Evolutionary conservation across 2,888 invertebrate genomes (phyloP).

Genomic region (Drosophila sordidula): DNA sequence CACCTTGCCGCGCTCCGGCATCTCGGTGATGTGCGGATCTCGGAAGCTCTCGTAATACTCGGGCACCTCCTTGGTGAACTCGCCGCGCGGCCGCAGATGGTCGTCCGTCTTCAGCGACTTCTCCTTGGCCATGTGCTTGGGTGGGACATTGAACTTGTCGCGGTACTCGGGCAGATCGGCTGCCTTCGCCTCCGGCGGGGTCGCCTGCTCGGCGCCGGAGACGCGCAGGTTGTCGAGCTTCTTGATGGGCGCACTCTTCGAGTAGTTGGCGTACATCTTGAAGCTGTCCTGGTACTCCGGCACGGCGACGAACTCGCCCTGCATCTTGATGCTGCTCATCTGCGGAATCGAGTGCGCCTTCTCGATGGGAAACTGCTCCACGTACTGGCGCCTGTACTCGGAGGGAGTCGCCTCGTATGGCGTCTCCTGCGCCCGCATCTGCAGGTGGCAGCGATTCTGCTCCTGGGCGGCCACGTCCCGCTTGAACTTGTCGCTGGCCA

Average conservation of each 20-base stretch:
- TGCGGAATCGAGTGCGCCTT: constrained; percentile 85
- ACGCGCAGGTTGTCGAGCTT: constrained; percentile 83
- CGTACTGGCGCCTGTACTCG: constrained; percentile 83
- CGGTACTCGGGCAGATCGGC: constrained; percentile 80
- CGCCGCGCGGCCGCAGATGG: constrained; percentile 80
- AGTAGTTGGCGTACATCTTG: constrained; percentile 83
- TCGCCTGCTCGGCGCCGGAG: constrained; percentile 73
- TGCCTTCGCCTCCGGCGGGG: constrained; percentile 11
- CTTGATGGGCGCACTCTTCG: constrained; percentile 84
- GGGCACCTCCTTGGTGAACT: constrained; percentile 83
- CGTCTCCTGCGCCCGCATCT: constrained; percentile 66
- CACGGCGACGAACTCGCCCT: constrained; percentile 82
- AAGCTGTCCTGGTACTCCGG: constrained; percentile 84
- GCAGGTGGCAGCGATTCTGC: constrained; percentile 75
- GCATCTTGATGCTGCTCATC: constrained; percentile 82
- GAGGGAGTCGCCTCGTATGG: constrained; percentile 76
- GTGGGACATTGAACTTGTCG: constrained; percentile 82
- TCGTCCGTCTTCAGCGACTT: constrained; percentile 80
- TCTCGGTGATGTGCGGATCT: constrained; percentile 83
- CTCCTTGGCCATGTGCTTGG: constrained; percentile 69
- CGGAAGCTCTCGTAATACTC: constrained; percentile 85
- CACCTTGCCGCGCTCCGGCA: constrained; percentile 84
- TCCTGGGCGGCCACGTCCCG: constrained; percentile 71
- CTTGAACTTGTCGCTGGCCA: constrained; percentile 68
- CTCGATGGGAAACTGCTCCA: constrained; percentile 82